Conservation (phyloP, 2,113 vertebrate genomes). For the Orientallactaga bullata region DNA sequence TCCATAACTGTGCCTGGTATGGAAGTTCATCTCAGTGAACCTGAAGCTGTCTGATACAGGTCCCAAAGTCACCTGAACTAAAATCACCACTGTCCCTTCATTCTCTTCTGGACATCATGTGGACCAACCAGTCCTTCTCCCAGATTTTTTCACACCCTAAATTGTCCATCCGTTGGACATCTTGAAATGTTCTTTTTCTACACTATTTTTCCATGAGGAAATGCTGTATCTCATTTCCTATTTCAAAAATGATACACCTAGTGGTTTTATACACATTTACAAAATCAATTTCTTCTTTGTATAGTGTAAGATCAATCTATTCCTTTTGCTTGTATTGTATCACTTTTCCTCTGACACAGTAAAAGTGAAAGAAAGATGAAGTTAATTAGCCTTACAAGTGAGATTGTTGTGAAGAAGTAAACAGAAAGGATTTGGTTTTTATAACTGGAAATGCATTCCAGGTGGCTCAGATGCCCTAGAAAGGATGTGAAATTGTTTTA, state of each 20-base stretch:
- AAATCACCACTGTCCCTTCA: neutral
- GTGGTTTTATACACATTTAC: neutral
- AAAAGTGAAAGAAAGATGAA: neutral
- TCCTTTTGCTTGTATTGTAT: neutral
- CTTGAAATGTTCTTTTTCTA: neutral
- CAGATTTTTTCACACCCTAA: neutral
- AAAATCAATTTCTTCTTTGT: neutral
- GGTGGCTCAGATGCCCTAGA: neutral
- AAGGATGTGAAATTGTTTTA: neutral
- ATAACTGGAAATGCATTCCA: neutral
- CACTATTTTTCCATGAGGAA: neutral
- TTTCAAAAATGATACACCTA: neutral
- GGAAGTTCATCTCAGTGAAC: too few species aligned
- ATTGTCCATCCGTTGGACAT: neutral
- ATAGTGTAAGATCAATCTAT: neutral
- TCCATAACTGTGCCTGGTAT: too few species aligned
- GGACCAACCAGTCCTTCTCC: too few species aligned
- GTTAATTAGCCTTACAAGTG: neutral
- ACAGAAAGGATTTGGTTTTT: neutral
- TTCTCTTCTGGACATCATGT: neutral
- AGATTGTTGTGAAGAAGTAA: constrained; percentile 18
- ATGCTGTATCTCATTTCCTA: neutral
- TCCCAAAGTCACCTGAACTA: neutral
- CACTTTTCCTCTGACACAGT: neutral
- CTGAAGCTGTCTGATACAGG: too few species aligned